A percentile compares a stretch with the other conserved stretches of the same genome.
Conservation (phyloP, 2,888 invertebrate genomes). For the Oscheius sp. region DNA sequence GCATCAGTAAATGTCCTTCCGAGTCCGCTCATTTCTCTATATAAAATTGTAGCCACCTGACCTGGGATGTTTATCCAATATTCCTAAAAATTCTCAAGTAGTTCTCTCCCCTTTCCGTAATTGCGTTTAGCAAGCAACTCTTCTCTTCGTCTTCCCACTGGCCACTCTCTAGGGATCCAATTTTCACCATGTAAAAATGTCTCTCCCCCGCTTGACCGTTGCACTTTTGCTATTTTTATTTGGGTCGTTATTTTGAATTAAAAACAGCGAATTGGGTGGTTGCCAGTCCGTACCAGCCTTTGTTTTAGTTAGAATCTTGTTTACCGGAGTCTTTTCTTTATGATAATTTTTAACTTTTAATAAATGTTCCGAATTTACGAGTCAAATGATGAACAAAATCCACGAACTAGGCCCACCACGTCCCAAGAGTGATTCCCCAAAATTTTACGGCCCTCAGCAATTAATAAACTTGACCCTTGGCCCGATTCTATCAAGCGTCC, state of each 20-base stretch:
- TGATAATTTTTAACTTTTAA: no score
- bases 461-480: not conserved
- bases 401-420: no score
- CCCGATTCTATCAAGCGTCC: no score
- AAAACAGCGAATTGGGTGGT: no score
- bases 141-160: not conserved
- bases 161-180: not conserved
- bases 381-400: no score
- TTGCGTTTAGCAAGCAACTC: conserved; percentile 6
- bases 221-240: not conserved
- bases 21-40: no score
- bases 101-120: conserved; percentile 24
- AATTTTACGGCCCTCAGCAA: not conserved
- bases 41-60: no score
- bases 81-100: conserved; percentile 18
- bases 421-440: not conserved
- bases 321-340: no score
- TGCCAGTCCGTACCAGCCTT: no score
- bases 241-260: no score
- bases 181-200: not conserved
- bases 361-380: no score
- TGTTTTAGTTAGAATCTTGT: no score
- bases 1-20: conserved; percentile 1
- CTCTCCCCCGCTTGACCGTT: not conserved
- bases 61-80: not conserved